Evolutionary conservation across 2,888 invertebrate species (phyloP).

Genomic region (Balanococcus diminutus): DNA sequence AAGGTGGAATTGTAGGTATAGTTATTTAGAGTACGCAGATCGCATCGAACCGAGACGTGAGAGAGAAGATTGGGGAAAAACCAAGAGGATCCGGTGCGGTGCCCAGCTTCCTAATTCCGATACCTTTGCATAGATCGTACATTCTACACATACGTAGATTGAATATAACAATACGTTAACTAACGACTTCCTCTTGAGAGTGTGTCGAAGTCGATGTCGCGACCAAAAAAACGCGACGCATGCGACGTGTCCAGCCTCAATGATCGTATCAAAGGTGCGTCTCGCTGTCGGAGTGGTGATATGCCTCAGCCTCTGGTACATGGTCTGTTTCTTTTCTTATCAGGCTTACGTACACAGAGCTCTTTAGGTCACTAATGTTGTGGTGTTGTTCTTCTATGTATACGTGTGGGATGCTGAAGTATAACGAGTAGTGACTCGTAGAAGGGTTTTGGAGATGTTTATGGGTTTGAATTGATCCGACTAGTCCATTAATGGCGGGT

Average conservation of each 20-base stretch:
- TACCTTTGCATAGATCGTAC: background rate
- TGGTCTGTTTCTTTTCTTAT: background rate
- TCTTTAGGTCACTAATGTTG: background rate
- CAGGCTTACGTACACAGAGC: background rate
- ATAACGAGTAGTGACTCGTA: too few relatives aligned
- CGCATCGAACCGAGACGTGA: background rate
- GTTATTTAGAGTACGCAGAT: background rate
- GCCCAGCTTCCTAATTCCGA: background rate
- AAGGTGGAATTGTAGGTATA: background rate
- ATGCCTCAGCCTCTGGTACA: background rate
- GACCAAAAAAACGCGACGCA: too few relatives aligned
- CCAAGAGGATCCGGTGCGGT: background rate
- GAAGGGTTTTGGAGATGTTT: background rate
- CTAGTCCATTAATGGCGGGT: background rate
- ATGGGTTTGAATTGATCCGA: background rate
- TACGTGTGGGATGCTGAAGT: background rate
- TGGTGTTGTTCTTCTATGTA: background rate
- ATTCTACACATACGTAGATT: background rate
- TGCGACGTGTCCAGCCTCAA: background rate
- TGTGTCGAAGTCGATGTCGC: background rate
- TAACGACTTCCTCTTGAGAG: slow-evolving; percentile 16
- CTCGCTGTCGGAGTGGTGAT: background rate
- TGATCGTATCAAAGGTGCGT: slow-evolving; percentile 7
- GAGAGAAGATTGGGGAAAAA: background rate
- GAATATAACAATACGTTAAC: background rate